Evolutionary conservation across 2,113 vertebrate genomes (phyloP).

Genomic region (Cavia aperea): DNA sequence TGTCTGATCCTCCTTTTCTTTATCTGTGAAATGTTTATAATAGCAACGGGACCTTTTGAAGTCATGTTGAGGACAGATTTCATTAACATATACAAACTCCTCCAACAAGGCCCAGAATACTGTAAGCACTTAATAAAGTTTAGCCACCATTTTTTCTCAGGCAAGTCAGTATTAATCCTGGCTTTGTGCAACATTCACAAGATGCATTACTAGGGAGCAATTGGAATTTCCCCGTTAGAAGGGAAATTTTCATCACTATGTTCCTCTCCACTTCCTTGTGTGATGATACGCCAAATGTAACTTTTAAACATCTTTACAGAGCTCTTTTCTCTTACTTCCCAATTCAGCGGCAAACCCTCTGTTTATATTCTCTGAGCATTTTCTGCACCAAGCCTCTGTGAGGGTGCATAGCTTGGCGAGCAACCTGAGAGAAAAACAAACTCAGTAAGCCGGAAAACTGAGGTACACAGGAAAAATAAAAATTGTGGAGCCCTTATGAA

Average conservation of each 20-base stretch:
- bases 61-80: not conserved
- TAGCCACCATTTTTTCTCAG: not conserved
- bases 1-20: not conserved
- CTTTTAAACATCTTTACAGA: conserved; percentile 24
- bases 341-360: not conserved
- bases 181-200: fast-evolving
- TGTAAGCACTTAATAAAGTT: not conserved
- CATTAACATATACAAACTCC: not conserved
- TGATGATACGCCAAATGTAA: conserved; percentile 28
- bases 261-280: not conserved
- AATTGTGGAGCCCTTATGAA: conserved; percentile 54
- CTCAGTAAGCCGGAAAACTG: conserved; percentile 45
- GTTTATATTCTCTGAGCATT: not conserved
- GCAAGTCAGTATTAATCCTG: not conserved
- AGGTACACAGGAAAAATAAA: conserved; percentile 58
- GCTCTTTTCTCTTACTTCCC: not conserved
- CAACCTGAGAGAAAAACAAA: conserved; percentile 37
- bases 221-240: not conserved
- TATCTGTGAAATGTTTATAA: not conserved
- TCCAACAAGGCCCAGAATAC: not conserved
- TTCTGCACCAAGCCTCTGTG: not conserved
- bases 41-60: not conserved
- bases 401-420: not conserved
- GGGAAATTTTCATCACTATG: not conserved
- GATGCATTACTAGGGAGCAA: not conserved